Evolutionary conservation across 2,888 invertebrate genomes (phyloP).

Genomic region (Tetramorium bicarinatum): DNA sequence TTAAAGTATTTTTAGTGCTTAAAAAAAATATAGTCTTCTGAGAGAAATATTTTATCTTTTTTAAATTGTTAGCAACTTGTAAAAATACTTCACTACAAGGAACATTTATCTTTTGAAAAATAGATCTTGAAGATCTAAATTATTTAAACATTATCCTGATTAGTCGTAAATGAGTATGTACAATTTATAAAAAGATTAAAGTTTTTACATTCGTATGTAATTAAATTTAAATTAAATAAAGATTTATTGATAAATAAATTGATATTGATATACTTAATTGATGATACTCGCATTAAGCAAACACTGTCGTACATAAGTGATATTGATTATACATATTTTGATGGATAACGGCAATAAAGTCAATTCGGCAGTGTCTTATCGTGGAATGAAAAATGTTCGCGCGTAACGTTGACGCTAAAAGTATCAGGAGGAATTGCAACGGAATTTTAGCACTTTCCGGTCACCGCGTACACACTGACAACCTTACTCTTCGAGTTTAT

Average conservation of each 20-base stretch:
- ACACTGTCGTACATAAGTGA: not conserved
- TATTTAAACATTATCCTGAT: not conserved
- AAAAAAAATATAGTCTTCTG: not conserved
- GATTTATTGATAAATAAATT: not conserved
- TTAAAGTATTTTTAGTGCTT: not conserved
- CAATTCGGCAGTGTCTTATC: constrained; percentile 13
- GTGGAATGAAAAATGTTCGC: constrained; percentile 11
- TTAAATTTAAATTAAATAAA: not conserved
- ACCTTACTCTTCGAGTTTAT: constrained; percentile 46
- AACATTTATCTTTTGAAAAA: not conserved
- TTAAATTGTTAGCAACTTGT: not conserved
- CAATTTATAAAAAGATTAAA: not conserved
- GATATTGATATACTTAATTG: not conserved
- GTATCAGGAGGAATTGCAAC: constrained; percentile 21
- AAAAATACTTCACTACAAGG: not conserved
- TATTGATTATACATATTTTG: not conserved
- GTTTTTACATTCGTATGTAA: not conserved
- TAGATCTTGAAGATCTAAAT: not conserved
- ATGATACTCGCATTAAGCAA: not conserved
- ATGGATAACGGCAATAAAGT: constrained; percentile 25
- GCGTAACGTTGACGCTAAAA: not conserved
- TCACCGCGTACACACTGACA: constrained; percentile 39
- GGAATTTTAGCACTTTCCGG: constrained; percentile 41
- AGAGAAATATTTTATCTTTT: not conserved
- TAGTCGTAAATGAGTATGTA: not conserved